These are phyloP conservation scores for Apodemus speciosus DNA, from an alignment of 2,113 vertebrate genomes.

Conservation along the genomic window DNA sequence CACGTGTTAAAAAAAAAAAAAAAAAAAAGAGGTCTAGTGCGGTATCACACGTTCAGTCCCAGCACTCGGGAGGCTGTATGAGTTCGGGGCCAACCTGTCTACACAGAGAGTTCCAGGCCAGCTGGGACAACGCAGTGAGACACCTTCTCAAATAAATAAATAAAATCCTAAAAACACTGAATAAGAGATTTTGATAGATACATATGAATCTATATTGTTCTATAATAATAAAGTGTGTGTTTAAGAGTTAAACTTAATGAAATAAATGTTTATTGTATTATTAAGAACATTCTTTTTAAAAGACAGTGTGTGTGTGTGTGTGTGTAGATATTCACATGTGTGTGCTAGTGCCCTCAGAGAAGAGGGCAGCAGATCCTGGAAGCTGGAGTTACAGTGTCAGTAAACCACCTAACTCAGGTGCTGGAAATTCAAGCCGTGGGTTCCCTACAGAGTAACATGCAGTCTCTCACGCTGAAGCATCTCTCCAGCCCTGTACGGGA, in stretches of 20 bases:
- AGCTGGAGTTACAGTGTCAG: background rate
- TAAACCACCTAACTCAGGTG: background rate
- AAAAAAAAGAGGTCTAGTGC: background rate
- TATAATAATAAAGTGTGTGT: background rate
- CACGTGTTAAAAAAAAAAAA: too few species aligned
- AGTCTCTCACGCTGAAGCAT: background rate
- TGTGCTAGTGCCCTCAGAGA: background rate
- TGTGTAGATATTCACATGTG: background rate
- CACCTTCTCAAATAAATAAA: background rate
- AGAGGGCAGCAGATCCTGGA: background rate
- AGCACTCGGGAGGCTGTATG: background rate
- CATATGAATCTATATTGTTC: background rate
- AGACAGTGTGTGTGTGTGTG: background rate
- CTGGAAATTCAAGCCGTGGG: background rate
- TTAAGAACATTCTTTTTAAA: background rate
- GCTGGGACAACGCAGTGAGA: background rate
- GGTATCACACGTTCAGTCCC: background rate
- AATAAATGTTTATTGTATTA: background rate
- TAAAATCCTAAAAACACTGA: background rate
- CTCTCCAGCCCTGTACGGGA: background rate
- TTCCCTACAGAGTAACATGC: too few species aligned
- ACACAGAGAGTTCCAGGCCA: background rate
- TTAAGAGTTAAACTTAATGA: conserved; percentile 18
- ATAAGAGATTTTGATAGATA: background rate
- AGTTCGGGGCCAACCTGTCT: background rate